A percentile compares a stretch with the other conserved stretches of the same genome.
phyloP scores from a whole-genome alignment of 2,797 vertebrate species.

The Kryptopterus vitreolus region DNA sequence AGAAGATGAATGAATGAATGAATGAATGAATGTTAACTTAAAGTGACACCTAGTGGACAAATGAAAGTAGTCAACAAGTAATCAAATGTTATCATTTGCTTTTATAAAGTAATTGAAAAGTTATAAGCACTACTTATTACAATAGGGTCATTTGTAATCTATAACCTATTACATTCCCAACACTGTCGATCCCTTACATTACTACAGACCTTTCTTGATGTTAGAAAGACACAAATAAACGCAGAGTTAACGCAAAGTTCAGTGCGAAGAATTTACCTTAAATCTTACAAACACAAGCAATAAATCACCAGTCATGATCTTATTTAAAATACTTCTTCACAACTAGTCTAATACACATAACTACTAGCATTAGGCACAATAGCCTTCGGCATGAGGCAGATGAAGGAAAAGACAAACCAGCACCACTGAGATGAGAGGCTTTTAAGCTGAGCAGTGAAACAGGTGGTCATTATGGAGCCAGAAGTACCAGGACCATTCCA shows the following conservation, averaged over 20 bases:
- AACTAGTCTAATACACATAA: neutral
- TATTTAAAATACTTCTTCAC: neutral
- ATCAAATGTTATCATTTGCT: no score
- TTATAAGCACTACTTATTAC: no score
- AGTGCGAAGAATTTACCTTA: neutral
- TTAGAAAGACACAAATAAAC: neutral
- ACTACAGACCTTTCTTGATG: neutral
- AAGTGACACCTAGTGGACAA: no score
- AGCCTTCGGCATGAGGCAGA: neutral
- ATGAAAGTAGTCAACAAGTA: no score
- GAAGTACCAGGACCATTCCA: conserved; percentile 20
- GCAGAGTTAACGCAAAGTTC: neutral
- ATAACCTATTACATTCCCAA: no score
- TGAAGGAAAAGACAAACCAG: conserved; percentile 24
- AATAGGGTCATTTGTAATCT: no score
- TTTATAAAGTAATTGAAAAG: no score
- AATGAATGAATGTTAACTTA: no score
- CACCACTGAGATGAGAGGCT: conserved; percentile 14
- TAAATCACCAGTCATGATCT: no score
- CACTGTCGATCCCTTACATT: neutral
- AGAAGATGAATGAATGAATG: no score
- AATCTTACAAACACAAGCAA: neutral
- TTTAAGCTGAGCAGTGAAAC: conserved; percentile 30
- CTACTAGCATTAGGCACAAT: neutral
- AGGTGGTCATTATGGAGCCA: conserved; percentile 31